These are phyloP conservation scores for Mobula hypostoma DNA, from an alignment of 2,113 vertebrate species.

Conservation along the genomic window DNA sequence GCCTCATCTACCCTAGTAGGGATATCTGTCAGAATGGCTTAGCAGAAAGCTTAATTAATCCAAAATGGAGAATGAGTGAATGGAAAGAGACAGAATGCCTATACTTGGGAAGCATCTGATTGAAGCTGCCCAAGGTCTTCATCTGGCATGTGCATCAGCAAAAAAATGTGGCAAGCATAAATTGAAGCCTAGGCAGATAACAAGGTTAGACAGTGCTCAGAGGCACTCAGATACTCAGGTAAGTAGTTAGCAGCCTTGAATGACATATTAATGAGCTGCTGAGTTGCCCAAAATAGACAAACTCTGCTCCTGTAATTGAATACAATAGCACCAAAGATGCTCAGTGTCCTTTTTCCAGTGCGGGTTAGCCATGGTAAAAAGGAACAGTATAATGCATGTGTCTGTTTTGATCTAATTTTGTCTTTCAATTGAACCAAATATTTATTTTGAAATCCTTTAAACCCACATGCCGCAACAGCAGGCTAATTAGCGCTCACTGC, in stretches of 20 bases:
- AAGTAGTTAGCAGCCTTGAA: background rate
- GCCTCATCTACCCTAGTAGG: too few relatives aligned
- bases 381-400: background rate
- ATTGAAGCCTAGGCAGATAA: background rate
- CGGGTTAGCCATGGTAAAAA: background rate
- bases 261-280: background rate
- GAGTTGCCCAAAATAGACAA: background rate
- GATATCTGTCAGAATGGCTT: too few relatives aligned
- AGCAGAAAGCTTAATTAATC: too few relatives aligned
- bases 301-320: background rate
- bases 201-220: background rate
- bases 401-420: background rate
- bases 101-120: too few relatives aligned
- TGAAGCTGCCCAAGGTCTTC: too few relatives aligned
- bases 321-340: background rate
- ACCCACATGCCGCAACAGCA: background rate
- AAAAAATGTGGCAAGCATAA: background rate
- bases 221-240: background rate
- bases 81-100: too few relatives aligned
- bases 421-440: background rate
- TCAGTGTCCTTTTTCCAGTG: background rate
- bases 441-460: constrained; percentile 23
- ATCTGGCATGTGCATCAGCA: too few relatives aligned
- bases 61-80: too few relatives aligned
- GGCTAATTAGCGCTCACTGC: constrained; percentile 7